Base-by-base conservation (phyloP, 2,888 invertebrate genomes). In the Entomobrya multifasciata region DNA sequence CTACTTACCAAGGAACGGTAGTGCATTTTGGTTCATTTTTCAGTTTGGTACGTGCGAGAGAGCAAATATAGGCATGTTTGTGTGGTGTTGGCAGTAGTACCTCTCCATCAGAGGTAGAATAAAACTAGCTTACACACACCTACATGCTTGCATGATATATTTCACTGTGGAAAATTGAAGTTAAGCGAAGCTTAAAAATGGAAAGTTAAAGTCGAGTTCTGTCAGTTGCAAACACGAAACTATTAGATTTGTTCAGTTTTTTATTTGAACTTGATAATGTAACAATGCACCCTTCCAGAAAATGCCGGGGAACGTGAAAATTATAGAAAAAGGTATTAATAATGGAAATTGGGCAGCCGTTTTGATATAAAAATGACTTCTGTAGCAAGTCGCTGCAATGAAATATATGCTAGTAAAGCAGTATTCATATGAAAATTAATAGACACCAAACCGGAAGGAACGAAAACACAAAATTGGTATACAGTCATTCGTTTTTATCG, bases 161-260 rank as follows among this genome's bases (percentile, higher is more conserved):
- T 55, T 60, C 44, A 78, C 27, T 81, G 55, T 79, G 57, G 55
- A 44, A 72, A 82, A 74, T 74, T 49, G 44, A 44, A 44, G 20
- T 25, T 47, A 62, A 82, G 74, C 60, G 67, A 74, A 76, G 76
- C 76, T 65, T 65, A 72, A 82, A 82, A 82, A 47, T 60, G 82
- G 74, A 74, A 60, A 82, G 74, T 82, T 49, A 47, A 60, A 65
- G 65, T 65, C 55, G 57, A 57, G 30, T 52, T 41, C 52, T 77
- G 77, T 76, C 83, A 83, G 83, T 36, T 83, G 49, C 74, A 82
- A 82, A 82, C 65, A 41, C 65, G 41, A 36, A 65, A 65, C 17
- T 36, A 65, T 17, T 30, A 20, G 36, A 30, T 60, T 15, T 27
- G 30, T 62, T 30, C 62, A 62, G 65, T 65, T 65, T 17, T 36